phyloP scores from a whole-genome alignment of 2,797 vertebrate species.

The Leptoclinus maculatus region DNA sequence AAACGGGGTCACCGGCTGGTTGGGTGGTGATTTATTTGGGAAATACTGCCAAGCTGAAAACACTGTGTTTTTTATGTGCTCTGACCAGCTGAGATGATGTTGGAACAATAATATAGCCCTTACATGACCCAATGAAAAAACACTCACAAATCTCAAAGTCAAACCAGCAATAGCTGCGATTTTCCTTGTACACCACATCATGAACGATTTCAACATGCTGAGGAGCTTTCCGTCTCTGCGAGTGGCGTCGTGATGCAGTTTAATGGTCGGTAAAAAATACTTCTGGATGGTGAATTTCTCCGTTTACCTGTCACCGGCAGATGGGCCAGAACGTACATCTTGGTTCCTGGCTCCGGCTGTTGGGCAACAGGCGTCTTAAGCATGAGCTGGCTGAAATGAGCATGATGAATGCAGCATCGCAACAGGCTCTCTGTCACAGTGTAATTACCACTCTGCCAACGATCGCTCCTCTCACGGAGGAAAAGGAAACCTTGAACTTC shows the following conservation, averaged over 20 bases:
- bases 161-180: neutral
- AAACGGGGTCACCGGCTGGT: conserved; percentile 49
- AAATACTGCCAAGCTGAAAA: conserved; percentile 51
- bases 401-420: conserved; percentile 44
- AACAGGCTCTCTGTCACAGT: conserved; percentile 45
- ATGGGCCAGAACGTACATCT: conserved; percentile 42
- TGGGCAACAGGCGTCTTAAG: conserved; percentile 28
- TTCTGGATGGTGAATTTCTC: conserved; percentile 27
- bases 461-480: conserved; percentile 31
- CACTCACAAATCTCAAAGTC: neutral
- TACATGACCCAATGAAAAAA: neutral
- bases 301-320: conserved; percentile 38
- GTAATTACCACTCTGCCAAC: conserved; percentile 55
- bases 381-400: conserved; percentile 48
- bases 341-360: conserved; percentile 25
- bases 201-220: neutral
- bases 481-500: conserved; percentile 26
- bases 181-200: neutral
- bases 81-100: conserved; percentile 16
- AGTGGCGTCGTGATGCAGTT: neutral
- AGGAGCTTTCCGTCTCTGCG: neutral
- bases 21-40: conserved; percentile 50
- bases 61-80: conserved; percentile 32
- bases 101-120: conserved; percentile 17
- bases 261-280: conserved; percentile 22